phyloP scores from a whole-genome alignment of 2,113 vertebrate genomes.

The Gambusia affinis region DNA sequence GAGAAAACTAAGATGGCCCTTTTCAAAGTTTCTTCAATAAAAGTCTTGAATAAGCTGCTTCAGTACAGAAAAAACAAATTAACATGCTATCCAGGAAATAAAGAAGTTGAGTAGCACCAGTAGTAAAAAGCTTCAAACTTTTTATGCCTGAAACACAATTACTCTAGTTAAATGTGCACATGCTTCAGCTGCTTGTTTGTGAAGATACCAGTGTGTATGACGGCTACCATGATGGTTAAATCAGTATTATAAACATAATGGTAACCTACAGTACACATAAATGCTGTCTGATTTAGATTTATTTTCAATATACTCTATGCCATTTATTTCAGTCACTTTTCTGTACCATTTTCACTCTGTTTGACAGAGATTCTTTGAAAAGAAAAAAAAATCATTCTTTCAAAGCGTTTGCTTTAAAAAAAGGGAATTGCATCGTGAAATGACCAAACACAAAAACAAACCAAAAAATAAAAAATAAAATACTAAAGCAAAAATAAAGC shows the following conservation, averaged over 20 bases:
- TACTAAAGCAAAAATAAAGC: background rate
- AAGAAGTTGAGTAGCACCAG: conserved; percentile 48
- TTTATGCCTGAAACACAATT: conserved; percentile 41
- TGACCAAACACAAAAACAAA: conserved; percentile 19
- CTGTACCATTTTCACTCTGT: conserved; percentile 60
- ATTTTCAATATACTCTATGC: background rate
- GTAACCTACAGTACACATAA: conserved; percentile 23
- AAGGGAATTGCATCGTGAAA: conserved; percentile 24
- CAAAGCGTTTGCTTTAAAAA: conserved; percentile 54
- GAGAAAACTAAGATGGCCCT: conserved; percentile 37
- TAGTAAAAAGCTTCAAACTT: conserved; percentile 29
- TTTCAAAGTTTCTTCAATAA: conserved; percentile 16
- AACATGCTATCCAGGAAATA: background rate
- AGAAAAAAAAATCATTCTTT: conserved; percentile 32
- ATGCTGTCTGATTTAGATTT: background rate
- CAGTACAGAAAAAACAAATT: conserved; percentile 7
- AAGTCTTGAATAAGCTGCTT: conserved; percentile 23
- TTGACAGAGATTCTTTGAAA: conserved; percentile 68
- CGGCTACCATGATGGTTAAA: background rate
- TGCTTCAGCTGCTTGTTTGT: conserved; percentile 11
- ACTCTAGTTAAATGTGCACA: background rate
- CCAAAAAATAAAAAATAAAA: conserved; percentile 1
- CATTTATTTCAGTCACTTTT: conserved; percentile 26
- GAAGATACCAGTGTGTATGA: conserved; percentile 32
- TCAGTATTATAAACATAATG: conserved; percentile 1